Evolutionary conservation across 2,888 invertebrate species (phyloP).

Genomic region (Nymphalis urticae): DNA sequence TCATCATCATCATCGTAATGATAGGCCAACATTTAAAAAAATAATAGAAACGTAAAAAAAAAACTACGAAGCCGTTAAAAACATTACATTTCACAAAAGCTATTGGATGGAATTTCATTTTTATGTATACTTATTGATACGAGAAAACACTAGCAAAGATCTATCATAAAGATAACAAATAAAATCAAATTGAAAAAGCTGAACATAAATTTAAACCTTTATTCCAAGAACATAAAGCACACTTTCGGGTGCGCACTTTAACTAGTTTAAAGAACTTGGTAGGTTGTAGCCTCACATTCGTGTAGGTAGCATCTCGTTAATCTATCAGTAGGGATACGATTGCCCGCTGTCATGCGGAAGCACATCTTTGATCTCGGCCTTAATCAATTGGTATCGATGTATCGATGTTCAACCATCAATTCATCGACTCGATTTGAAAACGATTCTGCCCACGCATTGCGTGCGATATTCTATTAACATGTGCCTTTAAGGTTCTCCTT

Average conservation of each 20-base stretch:
- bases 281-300: constrained; percentile 35
- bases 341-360: constrained; percentile 65
- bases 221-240: constrained; percentile 1
- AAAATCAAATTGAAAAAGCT: constrained; percentile 1
- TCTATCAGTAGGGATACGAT: constrained; percentile 45
- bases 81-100: neutral
- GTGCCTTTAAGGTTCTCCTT: constrained; percentile 52
- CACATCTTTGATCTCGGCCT: constrained; percentile 69
- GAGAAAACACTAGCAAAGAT: constrained; percentile 21
- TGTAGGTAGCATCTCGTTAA: constrained; percentile 44
- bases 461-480: constrained; percentile 53
- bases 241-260: constrained; percentile 12
- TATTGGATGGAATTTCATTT: constrained; percentile 15
- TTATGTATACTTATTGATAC: constrained; percentile 21
- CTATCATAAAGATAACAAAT: constrained; percentile 25
- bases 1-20: too few species aligned
- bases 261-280: constrained; percentile 22
- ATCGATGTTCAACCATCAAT: constrained; percentile 59
- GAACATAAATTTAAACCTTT: constrained; percentile 12
- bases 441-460: constrained; percentile 61
- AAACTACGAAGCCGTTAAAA: neutral
- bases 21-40: neutral
- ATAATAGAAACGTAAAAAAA: neutral
- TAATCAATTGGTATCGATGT: constrained; percentile 70
- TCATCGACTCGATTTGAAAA: constrained; percentile 60